Conservation (phyloP, 2,797 vertebrate genomes). For the Craterocephalus amniculus region DNA sequence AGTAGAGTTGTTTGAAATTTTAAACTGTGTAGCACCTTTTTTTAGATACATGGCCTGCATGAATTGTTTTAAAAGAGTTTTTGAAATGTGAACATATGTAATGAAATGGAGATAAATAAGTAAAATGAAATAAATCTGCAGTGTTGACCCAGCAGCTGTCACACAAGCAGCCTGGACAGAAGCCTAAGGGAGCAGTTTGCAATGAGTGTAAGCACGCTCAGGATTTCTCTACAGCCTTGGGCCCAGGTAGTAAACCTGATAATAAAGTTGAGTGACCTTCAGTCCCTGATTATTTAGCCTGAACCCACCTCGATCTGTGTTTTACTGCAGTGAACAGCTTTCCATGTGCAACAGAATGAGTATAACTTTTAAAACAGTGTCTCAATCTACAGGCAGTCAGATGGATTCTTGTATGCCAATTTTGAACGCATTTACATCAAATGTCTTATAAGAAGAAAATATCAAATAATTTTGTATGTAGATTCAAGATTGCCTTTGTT, state of each 20-base stretch:
- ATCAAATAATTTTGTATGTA: background rate
- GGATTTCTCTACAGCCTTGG: slow-evolving; percentile 14
- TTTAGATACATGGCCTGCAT: background rate
- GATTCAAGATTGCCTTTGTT: too few relatives aligned
- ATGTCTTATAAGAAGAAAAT: background rate
- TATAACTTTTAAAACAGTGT: background rate
- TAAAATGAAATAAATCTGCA: background rate
- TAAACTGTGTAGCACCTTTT: too few relatives aligned
- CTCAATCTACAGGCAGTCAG: background rate
- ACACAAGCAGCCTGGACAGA: background rate
- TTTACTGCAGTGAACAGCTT: background rate
- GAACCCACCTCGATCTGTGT: background rate
- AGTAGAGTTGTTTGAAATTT: too few relatives aligned
- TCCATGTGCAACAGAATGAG: background rate
- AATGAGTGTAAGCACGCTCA: background rate
- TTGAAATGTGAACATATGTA: background rate
- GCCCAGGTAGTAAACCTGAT: slow-evolving; percentile 21
- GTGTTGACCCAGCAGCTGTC: background rate
- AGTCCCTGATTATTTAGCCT: slow-evolving; percentile 3
- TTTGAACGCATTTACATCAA: background rate
- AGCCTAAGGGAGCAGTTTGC: slow-evolving; percentile 1
- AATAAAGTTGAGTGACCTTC: slow-evolving; percentile 22
- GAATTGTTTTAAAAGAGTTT: background rate
- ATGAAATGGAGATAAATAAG: background rate
- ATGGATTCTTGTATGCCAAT: background rate